Percentiles rank a stretch among this genome's conserved stretches.
Conservation (phyloP, 35 echinoderm and acorn worm genomes). For the Ptychodera flava region DNA sequence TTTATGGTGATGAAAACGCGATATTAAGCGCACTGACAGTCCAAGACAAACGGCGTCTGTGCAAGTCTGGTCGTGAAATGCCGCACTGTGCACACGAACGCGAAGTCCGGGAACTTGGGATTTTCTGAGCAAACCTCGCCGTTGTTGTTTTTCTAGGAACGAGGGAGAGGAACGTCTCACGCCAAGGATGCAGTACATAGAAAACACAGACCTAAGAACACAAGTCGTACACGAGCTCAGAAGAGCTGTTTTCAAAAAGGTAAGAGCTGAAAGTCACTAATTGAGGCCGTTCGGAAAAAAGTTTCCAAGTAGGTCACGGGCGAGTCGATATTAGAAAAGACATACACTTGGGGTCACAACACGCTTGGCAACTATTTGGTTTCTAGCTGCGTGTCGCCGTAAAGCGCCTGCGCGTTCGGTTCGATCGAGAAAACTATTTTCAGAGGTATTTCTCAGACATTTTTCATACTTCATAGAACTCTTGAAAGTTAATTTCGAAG, state of each 20-base stretch:
- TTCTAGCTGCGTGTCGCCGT: too few relatives aligned
- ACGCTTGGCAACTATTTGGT: too few relatives aligned
- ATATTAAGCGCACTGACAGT: neutral
- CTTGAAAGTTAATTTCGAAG: too few relatives aligned
- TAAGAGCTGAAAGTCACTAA: neutral
- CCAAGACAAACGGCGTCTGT: neutral
- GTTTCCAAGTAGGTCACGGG: neutral
- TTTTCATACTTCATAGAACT: too few relatives aligned
- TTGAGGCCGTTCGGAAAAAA: neutral
- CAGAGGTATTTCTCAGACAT: too few relatives aligned
- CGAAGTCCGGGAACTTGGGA: neutral
- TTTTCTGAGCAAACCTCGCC: neutral
- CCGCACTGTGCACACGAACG: neutral
- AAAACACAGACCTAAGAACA: neutral
- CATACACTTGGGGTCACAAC: too few relatives aligned
- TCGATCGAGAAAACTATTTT: too few relatives aligned
- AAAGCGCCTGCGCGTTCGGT: too few relatives aligned
- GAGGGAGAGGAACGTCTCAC: neutral
- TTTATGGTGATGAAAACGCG: neutral
- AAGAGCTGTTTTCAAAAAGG: neutral
- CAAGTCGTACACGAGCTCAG: neutral
- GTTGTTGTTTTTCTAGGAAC: neutral
- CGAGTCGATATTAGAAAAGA: too few relatives aligned
- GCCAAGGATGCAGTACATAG: neutral
- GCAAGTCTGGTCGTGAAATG: neutral